Evolutionary conservation across 64 coral and sea anemone genomes (phyloP), one percentile per base, ranked within the genome.

Genomic region (Orbicella faveolata): DNA sequence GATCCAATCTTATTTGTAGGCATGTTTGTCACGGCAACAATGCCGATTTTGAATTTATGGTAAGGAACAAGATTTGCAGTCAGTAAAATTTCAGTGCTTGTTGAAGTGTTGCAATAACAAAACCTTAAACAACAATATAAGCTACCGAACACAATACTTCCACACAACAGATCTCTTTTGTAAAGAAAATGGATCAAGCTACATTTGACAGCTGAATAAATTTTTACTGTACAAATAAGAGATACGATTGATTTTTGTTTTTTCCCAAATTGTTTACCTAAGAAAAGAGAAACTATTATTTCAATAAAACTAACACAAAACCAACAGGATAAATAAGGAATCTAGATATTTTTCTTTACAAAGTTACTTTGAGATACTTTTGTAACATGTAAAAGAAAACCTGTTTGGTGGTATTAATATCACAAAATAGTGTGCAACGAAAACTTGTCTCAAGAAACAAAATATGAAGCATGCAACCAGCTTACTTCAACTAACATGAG

Each of bases 261-360:
- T 41, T 83, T 63, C 36, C 62, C 7, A 67, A 67, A 51, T n/a
- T 83, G 35, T 83, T 83, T 67, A 83, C 20, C 34, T 41, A 44
- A 68, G 54, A 83, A 34, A 66, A 39, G 34, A 83, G 61, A 83
- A 68, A 83, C 61, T 67, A n/a, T 83, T 83, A 20, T 36, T 83
- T 83, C 20, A 39, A 83, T 14, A 83, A 66, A 67, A 83, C 17
- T 63, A 67, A 65, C 61, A 37, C 25, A 63, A 64, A 81, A 81
- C 35, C 67, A 67, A 62, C 9, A 44, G 61, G 16, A 39, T 83
- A 41, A 67, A 83, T 67, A 63, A 81, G 36, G 14, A 30, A 19
- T 52, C 75, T 12, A 41, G 30, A 1, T 23, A 9, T 78, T 51
- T n/a, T 19, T 21, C 21, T 78, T 21, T 78, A 78, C 10, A 52